Base-by-base conservation (phyloP, 2,797 vertebrate species). In the Numenius phaeopus region DNA sequence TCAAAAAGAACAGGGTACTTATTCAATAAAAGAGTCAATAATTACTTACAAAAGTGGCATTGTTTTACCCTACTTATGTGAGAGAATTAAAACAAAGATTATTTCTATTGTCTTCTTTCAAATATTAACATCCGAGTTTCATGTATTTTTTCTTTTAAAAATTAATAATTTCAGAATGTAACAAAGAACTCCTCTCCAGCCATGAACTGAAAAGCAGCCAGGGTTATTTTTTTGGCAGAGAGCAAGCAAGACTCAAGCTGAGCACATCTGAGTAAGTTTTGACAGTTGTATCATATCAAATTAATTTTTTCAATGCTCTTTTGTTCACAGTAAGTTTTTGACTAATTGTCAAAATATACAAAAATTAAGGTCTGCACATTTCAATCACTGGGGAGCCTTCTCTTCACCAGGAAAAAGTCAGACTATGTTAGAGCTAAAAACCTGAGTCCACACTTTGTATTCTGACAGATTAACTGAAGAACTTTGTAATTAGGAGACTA, bases 251-350 rank as follows among this genome's bases (percentile, higher is more conserved):
- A 79, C 14, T 85, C 47, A 87, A 95, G 94, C 32, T 89, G 59
- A 95, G 70, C 29, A 84, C 47, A 71, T 69, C 37, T 54, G 34
- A 94, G 67, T 69, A 72, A 92, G 34, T 85, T 94, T 80, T 89
- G 67, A 87, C 71, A 86, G 54, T 81, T 62, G 10, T 67, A 85
- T 70, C 67, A 20, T 39, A 66, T 46, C 39, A 70, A 90, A 83
- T 64, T 76, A 83, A 15, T 76, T 76, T 81, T 86, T 73, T 75
- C 65, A 61, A 50, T 75, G 61, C 13, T 89, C 64, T 77, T 95
- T 83, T 87, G 49, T 87, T 90, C 32, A 69, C 59, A 78, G 57
- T 15, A 78, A 71, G 37, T 87, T 85, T 87, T 87, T 85, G 16
- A 32, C 37, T 90, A 78, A 72, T 78, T 81, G 37, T 64, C 46